A percentile compares a stretch with the other conserved stretches of the same genome.
Conservation (phyloP, 1,140 invertebrate species). For the Agrypnia vestita region DNA sequence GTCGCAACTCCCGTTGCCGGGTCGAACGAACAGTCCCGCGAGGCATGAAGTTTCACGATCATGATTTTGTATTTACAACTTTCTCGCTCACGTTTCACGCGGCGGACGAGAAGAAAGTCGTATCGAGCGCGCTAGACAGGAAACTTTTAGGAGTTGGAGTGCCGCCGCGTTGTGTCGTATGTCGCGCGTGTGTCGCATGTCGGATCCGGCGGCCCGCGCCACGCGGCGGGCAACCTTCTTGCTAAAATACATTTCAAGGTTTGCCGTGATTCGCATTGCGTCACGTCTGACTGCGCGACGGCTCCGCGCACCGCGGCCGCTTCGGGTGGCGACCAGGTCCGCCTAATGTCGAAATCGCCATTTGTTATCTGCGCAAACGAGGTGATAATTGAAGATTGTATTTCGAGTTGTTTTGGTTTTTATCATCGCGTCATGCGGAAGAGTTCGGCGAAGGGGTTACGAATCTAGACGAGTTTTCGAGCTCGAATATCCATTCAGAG, state of each 20-base stretch:
- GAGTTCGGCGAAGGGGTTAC: too few species aligned
- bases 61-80: not conserved
- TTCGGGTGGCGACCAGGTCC: too few species aligned
- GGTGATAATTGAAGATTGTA: too few species aligned
- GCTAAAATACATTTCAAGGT: slow-evolving; percentile 61
- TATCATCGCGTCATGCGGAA: too few species aligned
- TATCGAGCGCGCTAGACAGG: not conserved
- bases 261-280: slow-evolving; percentile 58
- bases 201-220: not conserved
- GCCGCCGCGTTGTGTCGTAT: not conserved
- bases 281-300: slow-evolving; percentile 48
- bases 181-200: not conserved
- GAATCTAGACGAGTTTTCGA: too few species aligned
- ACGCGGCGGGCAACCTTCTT: slow-evolving; percentile 56
- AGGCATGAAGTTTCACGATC: not conserved
- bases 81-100: slow-evolving; percentile 4
- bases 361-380: too few species aligned
- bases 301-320: slow-evolving; percentile 3
- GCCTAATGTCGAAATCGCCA: too few species aligned
- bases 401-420: too few species aligned
- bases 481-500: too few species aligned
- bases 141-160: slow-evolving; percentile 10
- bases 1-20: not conserved
- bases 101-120: not conserved
- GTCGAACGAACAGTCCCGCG: slow-evolving; percentile 10